phyloP scores from a whole-genome alignment of 2,113 vertebrate genomes.

The Plecturocebus donacophilus region DNA sequence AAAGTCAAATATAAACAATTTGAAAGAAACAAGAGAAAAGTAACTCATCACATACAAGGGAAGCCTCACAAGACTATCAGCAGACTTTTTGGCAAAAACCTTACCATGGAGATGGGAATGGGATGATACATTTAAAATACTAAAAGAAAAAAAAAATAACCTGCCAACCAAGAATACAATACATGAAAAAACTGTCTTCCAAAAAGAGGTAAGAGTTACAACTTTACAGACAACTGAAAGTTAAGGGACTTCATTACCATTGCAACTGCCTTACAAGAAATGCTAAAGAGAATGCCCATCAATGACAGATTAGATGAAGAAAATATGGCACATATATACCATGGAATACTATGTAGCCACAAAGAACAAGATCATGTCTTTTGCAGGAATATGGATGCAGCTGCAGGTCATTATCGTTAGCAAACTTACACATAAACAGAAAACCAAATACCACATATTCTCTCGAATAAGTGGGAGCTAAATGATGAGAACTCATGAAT shows the following conservation, averaged over 20 bases:
- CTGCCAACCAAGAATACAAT: not conserved
- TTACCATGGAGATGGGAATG: not conserved
- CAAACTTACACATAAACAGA: no score
- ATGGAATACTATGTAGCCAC: no score
- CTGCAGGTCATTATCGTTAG: no score
- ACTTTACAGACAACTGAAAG: not conserved
- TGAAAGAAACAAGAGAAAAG: not conserved
- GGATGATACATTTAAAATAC: not conserved
- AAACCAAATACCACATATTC: no score
- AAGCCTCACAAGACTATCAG: not conserved
- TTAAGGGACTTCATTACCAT: not conserved
- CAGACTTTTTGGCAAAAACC: not conserved
- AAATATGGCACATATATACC: no score
- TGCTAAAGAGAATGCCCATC: not conserved
- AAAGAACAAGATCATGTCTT: no score
- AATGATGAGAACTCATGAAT: no score
- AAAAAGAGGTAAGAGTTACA: not conserved
- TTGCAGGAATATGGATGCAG: no score
- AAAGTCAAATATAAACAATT: not conserved
- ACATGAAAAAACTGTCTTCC: not conserved
- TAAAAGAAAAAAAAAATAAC: not conserved
- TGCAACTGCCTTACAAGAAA: not conserved
- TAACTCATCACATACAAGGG: not conserved
- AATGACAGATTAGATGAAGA: no score
- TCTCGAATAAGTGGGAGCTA: no score